Evolutionary conservation across 23 tunicate species (phyloP).

Genomic region (Ciona savignyi): DNA sequence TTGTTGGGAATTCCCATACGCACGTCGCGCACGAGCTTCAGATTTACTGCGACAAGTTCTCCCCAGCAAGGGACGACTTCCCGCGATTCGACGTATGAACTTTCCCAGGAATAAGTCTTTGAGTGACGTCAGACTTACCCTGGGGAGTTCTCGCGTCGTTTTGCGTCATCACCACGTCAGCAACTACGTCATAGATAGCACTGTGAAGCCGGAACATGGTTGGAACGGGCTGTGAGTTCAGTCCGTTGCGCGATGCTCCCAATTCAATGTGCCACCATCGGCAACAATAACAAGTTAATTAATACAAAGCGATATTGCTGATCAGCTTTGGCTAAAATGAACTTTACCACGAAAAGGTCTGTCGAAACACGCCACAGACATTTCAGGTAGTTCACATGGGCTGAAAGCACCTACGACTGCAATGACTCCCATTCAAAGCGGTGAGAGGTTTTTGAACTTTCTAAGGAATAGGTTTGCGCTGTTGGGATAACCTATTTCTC

Average conservation of each 20-base stretch:
- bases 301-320: background rate
- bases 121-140: constrained; percentile 8
- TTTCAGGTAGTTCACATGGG: constrained; percentile 7
- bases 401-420: constrained; percentile 11
- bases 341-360: constrained; percentile 43
- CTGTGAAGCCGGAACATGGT: constrained; percentile 17
- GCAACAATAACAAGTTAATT: no score
- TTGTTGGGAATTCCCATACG: constrained; percentile 16
- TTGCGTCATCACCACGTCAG: background rate
- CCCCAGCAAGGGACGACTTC: background rate
- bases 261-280: background rate
- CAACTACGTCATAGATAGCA: background rate
- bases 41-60: background rate
- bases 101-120: constrained; percentile 59
- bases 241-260: background rate
- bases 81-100: constrained; percentile 17
- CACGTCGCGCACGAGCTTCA: background rate
- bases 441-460: background rate
- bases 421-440: background rate
- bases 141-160: constrained; percentile 11
- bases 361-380: background rate
- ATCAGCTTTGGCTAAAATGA: background rate
- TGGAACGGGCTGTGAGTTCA: background rate
- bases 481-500: background rate
- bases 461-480: background rate